Evolutionary conservation across 2,113 vertebrate genomes (phyloP), one percentile per base, ranked within the genome.

Genomic region (Rhizomys pruinosus): DNA sequence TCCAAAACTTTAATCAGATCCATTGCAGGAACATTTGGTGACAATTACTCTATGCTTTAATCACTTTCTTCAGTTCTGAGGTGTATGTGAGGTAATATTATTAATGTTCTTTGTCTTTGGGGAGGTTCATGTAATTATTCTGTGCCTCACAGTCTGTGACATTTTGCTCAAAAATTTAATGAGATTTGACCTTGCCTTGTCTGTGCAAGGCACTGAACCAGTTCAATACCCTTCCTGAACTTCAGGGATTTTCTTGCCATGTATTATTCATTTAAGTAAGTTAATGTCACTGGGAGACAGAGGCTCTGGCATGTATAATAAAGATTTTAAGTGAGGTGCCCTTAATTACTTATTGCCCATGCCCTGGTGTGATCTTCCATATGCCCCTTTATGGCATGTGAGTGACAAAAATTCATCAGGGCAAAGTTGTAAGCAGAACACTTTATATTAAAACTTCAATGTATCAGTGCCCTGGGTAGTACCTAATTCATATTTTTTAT

Each of bases 361-460:
- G 68, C 93, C 42, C 78, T 87, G 20, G 32, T 94, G 73, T 74
- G 16, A 11, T 12, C 85, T 87, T 87, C 93, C 96, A 61, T 42
- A 59, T 94, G 89, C 61, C 57, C 0, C 0, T 78, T 16, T 68
- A 84, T 0, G 1, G 76, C 44, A 77, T 59, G 7, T 76, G 77
- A 96, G 29, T 93, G 91, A 93, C 74, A 95, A 77, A 5, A 97
- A 94, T 93, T 97, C 96, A 96, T 94, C 68, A 96, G 91, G 84
- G 73, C 47, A 96, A 79, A 90, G 44, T 85, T 95, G 39, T 68
- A 87, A 93, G 47, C 90, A 97, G 87, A 96, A 96, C 22, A 94
- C 97, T 95, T 64, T 77, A 81, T 74, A 90, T 96, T 97, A 97
- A 97, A 97, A 94, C 63, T 95, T 97, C 68, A 94, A 59, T 87